These are phyloP conservation scores for Aricia artaxerxes DNA, from an alignment of 2,888 invertebrate species.

Conservation along the genomic window DNA sequence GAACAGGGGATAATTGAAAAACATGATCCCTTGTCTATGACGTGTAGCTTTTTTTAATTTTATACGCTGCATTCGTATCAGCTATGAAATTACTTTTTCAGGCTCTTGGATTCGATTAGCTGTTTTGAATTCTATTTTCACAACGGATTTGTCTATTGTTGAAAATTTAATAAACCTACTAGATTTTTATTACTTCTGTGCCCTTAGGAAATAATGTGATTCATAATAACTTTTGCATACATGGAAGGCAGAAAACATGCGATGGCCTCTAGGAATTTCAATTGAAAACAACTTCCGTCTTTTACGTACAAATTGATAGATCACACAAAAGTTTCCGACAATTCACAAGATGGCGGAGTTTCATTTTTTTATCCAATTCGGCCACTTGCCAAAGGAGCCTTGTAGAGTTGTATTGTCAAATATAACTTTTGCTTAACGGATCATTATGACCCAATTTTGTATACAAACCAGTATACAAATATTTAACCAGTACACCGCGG, in stretches of 20 bases:
- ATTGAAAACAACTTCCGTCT: neutral
- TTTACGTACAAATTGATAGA: neutral
- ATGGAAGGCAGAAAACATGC: neutral
- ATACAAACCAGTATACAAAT: neutral
- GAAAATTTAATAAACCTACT: neutral
- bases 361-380: neutral
- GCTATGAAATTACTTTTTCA: neutral
- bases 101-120: neutral
- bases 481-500: constrained; percentile 9
- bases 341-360: neutral
- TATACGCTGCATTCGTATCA: neutral
- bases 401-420: neutral
- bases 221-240: neutral
- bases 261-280: neutral
- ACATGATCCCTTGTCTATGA: constrained; percentile 3
- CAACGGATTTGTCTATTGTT: neutral
- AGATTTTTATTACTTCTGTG: too few relatives aligned
- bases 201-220: too few relatives aligned
- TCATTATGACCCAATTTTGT: neutral
- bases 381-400: neutral
- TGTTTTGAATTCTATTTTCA: too few relatives aligned
- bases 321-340: neutral
- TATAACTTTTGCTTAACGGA: neutral
- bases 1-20: neutral
- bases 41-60: neutral